phyloP scores from a whole-genome alignment of 1,140 invertebrate species.

The Aphaenogaster ashmeadi region DNA sequence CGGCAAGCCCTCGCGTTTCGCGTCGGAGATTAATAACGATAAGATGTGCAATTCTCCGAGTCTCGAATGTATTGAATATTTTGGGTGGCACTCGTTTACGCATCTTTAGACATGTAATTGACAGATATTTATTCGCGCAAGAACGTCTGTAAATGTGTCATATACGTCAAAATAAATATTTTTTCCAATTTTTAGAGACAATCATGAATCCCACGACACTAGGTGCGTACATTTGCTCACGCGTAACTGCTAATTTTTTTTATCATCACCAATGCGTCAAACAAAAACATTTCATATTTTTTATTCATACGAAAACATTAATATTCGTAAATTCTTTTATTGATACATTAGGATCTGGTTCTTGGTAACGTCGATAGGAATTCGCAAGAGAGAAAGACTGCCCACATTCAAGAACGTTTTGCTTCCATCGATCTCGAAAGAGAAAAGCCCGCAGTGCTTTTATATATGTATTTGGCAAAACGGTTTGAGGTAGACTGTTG shows the following conservation, averaged over 20 bases:
- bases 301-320: background rate
- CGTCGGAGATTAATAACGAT: slow-evolving; percentile 70
- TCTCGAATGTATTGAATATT: background rate
- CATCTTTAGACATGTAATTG: background rate
- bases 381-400: background rate
- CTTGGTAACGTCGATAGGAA: background rate
- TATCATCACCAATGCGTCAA: background rate
- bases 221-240: background rate
- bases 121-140: background rate
- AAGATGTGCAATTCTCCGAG: slow-evolving; percentile 7
- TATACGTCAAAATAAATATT: background rate
- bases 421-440: slow-evolving; percentile 40
- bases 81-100: background rate
- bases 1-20: slow-evolving; percentile 4
- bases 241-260: background rate
- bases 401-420: slow-evolving; percentile 53
- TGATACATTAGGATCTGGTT: background rate
- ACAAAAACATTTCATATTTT: background rate
- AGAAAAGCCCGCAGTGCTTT: slow-evolving; percentile 60
- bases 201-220: background rate
- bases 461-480: slow-evolving; percentile 61
- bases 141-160: background rate
- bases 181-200: background rate
- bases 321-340: slow-evolving; percentile 4
- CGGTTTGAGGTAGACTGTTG: slow-evolving; percentile 61